phyloP scores from a whole-genome alignment of 2,797 vertebrate genomes.

The Gobionotothen gibberifrons region DNA sequence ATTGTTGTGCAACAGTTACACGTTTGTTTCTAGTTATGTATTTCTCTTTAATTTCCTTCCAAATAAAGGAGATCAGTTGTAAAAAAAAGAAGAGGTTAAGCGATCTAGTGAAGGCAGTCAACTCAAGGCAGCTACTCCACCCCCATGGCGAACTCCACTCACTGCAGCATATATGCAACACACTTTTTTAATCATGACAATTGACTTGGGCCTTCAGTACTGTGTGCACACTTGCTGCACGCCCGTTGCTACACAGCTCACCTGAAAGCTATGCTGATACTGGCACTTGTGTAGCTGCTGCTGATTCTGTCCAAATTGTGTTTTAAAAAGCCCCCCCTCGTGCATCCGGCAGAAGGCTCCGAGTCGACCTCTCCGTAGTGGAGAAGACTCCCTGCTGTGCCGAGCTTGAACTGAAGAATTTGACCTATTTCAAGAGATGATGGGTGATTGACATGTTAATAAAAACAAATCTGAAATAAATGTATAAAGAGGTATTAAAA shows the following conservation, averaged over 20 bases:
- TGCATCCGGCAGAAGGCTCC: not conserved
- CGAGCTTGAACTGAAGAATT: not conserved
- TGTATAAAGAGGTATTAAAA: not conserved
- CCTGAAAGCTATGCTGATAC: not conserved
- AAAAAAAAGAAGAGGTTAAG: not conserved
- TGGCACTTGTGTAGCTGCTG: not conserved
- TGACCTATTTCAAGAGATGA: too few species aligned
- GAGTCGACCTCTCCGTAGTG: not conserved
- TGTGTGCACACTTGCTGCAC: not conserved
- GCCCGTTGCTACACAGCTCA: not conserved
- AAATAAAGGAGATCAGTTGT: not conserved
- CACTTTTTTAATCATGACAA: not conserved
- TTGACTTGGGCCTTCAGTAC: not conserved
- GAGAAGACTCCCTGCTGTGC: not conserved
- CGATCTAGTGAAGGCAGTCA: not conserved
- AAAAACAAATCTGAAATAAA: not conserved
- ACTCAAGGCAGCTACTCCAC: slow-evolving; percentile 1
- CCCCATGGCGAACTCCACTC: not conserved
- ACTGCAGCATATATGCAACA: not conserved
- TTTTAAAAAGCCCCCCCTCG: not conserved
- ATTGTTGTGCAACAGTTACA: not conserved
- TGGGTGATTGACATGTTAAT: not conserved
- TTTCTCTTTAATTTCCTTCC: not conserved
- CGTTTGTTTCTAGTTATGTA: too few species aligned
- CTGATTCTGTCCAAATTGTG: not conserved